Percentiles rank a stretch among this genome's conserved stretches.
phyloP scores from a whole-genome alignment of 2,113 vertebrate species.

The Pollimyrus isidori region DNA sequence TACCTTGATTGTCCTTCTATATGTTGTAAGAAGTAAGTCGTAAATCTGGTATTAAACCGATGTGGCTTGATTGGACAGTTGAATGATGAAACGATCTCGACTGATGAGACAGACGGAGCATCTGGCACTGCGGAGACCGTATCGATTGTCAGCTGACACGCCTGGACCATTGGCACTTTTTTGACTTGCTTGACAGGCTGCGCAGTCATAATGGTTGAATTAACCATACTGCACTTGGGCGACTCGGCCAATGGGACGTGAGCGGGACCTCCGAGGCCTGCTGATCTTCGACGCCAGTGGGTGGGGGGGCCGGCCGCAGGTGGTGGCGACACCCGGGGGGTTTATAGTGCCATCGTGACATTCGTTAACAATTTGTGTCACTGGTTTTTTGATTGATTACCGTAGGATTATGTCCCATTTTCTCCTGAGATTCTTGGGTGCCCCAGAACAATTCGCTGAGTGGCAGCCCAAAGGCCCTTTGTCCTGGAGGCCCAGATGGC shows the following conservation, averaged over 20 bases:
- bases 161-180: conserved; percentile 45
- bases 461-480: conserved; percentile 25
- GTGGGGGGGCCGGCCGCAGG: conserved; percentile 58
- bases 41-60: neutral
- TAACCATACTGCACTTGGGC: conserved; percentile 37
- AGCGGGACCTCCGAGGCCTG: conserved; percentile 46
- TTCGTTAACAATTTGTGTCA: conserved; percentile 72
- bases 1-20: neutral
- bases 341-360: conserved; percentile 55
- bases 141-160: conserved; percentile 39
- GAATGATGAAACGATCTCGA: conserved; percentile 32
- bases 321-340: conserved; percentile 47
- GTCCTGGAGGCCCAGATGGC: conserved; percentile 69
- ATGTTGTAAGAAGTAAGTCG: neutral
- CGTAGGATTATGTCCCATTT: conserved; percentile 68
- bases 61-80: neutral
- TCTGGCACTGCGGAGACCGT: conserved; percentile 52
- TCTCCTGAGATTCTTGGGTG: conserved; percentile 66
- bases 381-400: conserved; percentile 78
- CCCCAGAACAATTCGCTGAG: neutral
- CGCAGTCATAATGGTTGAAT: conserved; percentile 52
- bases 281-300: conserved; percentile 58
- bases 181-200: conserved; percentile 36
- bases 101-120: conserved; percentile 52
- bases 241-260: conserved; percentile 36